A percentile compares a stretch with the other conserved stretches of the same genome.
phyloP scores from a whole-genome alignment of 2,797 vertebrate species.

The Sarcophilus harrisii region DNA sequence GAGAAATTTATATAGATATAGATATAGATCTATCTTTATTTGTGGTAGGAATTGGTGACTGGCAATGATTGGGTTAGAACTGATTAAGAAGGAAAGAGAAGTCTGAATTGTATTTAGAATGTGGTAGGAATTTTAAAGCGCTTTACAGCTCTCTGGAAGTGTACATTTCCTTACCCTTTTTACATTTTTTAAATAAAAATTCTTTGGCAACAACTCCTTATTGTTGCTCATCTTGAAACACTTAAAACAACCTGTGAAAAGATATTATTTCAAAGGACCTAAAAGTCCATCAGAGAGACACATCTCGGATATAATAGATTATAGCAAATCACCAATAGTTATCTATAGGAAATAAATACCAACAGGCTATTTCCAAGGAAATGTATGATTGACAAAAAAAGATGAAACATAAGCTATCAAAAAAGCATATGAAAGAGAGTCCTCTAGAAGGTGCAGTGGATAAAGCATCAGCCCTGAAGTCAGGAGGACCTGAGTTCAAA shows the following conservation, averaged over 20 bases:
- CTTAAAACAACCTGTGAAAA: background rate
- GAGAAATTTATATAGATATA: too few species aligned
- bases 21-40: too few species aligned
- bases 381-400: background rate
- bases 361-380: background rate
- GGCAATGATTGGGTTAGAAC: background rate
- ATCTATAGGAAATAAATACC: background rate
- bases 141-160: background rate
- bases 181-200: background rate
- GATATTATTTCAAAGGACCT: background rate
- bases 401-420: background rate
- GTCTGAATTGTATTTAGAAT: background rate
- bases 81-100: background rate
- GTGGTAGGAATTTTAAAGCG: background rate
- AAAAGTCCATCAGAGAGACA: background rate
- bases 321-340: background rate
- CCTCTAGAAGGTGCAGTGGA: too few species aligned
- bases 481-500: too few species aligned
- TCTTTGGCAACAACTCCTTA: background rate
- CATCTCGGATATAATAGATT: background rate
- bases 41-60: background rate
- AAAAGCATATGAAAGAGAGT: background rate
- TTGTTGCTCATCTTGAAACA: background rate
- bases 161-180: accelerated
- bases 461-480: too few species aligned